These are phyloP conservation scores for Catharus bicknelli DNA, from an alignment of 2,113 vertebrate genomes.

Conservation along the genomic window DNA sequence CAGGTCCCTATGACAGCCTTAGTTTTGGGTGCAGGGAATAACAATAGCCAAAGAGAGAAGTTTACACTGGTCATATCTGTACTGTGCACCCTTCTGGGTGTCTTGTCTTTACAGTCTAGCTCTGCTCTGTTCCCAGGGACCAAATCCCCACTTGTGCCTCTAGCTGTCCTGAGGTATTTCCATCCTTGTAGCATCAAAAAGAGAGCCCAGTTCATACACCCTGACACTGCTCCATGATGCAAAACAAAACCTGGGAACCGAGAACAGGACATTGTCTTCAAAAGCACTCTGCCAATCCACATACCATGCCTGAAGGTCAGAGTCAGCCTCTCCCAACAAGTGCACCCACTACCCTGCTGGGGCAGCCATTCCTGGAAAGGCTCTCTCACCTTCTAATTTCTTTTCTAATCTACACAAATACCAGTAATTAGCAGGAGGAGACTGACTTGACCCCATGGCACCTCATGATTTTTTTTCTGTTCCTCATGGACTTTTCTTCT, in stretches of 20 bases:
- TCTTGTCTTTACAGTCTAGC: background rate
- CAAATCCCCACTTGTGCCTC: background rate
- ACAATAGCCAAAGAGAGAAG: background rate
- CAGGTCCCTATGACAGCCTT: background rate
- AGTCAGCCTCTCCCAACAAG: background rate
- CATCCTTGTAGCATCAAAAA: background rate
- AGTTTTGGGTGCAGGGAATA: background rate
- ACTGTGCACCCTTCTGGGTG: background rate
- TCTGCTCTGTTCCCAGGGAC: background rate
- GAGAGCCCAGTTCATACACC: background rate
- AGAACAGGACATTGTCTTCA: background rate
- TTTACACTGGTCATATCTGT: background rate
- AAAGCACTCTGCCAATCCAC: background rate
- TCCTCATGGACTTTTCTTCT: background rate
- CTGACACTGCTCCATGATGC: accelerated
- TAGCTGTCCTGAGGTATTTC: background rate
- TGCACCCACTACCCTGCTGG: background rate
- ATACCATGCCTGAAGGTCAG: background rate
- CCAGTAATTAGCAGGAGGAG: background rate
- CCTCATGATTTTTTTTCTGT: background rate
- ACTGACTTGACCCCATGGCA: background rate
- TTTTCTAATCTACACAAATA: background rate
- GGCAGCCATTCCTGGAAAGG: background rate
- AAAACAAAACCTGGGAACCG: background rate
- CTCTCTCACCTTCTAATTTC: background rate